phyloP scores from a whole-genome alignment of 2,113 vertebrate species.

The Myrmophylax atrothorax region DNA sequence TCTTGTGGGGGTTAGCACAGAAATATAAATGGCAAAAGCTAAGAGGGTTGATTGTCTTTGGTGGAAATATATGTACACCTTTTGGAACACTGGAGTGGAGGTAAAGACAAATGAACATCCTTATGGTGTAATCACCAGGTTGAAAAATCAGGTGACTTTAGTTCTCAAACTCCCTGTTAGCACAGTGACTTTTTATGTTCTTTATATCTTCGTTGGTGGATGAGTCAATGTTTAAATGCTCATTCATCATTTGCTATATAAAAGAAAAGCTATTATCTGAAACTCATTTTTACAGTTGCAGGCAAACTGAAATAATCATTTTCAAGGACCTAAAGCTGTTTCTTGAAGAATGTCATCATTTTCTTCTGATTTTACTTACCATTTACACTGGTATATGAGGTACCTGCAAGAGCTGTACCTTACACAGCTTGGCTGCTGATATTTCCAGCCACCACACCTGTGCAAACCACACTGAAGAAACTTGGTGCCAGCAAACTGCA shows the following conservation, averaged over 20 bases:
- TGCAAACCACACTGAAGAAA: neutral
- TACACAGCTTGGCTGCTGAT: constrained; percentile 52
- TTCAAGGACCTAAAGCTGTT: constrained; percentile 82
- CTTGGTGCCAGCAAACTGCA: constrained; percentile 12
- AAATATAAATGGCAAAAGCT: constrained; percentile 64
- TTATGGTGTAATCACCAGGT: constrained; percentile 73
- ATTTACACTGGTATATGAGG: constrained; percentile 71
- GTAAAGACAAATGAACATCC: constrained; percentile 76
- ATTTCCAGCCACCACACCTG: constrained; percentile 27
- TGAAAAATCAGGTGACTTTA: constrained; percentile 79
- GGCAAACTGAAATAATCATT: constrained; percentile 81
- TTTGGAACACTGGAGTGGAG: constrained; percentile 63
- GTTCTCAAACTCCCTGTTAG: constrained; percentile 76
- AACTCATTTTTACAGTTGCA: constrained; percentile 81
- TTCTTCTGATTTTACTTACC: constrained; percentile 79
- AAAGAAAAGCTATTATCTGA: constrained; percentile 83
- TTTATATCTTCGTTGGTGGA: constrained; percentile 78
- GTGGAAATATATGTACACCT: constrained; percentile 72
- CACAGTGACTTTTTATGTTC: constrained; percentile 76
- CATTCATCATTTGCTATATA: constrained; percentile 81
- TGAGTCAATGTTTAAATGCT: constrained; percentile 79
- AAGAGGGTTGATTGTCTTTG: constrained; percentile 73
- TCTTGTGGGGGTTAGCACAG: constrained; percentile 31
- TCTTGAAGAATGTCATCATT: constrained; percentile 82
- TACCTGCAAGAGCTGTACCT: constrained; percentile 62